phyloP scores from a whole-genome alignment of 2,888 invertebrate species.

The Athalia rosae region DNA sequence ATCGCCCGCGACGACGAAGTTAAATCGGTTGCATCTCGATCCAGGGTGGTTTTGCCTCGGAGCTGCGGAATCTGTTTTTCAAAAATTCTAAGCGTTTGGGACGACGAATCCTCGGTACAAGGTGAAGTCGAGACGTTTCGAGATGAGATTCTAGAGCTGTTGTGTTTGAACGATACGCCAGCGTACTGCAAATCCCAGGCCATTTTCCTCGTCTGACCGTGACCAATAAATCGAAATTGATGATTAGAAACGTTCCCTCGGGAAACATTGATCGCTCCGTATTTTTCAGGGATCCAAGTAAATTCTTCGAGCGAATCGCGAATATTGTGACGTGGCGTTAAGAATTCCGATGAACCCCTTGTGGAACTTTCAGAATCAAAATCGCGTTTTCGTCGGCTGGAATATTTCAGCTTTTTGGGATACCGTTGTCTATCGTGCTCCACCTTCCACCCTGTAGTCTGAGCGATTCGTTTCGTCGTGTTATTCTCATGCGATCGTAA shows the following conservation, averaged over 20 bases:
- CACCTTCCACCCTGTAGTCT: background rate
- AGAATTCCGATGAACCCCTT: background rate
- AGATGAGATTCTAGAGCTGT: background rate
- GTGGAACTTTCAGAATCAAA: background rate
- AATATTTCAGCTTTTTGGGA: background rate
- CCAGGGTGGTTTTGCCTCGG: too few relatives aligned
- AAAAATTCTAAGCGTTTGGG: background rate
- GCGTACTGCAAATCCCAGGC: slow-evolving; percentile 26
- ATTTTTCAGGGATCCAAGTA: background rate
- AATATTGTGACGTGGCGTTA: background rate
- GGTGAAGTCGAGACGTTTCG: too few relatives aligned
- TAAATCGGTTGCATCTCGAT: too few relatives aligned
- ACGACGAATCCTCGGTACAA: background rate
- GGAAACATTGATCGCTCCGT: background rate
- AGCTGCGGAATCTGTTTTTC: background rate
- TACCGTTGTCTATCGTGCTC: background rate
- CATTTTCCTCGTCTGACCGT: background rate
- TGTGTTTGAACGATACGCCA: slow-evolving; percentile 21
- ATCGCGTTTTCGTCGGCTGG: background rate
- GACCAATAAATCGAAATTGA: background rate
- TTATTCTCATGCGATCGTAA: background rate
- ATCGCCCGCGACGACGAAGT: too few relatives aligned
- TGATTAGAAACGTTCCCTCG: background rate
- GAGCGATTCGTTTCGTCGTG: background rate
- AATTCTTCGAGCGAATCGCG: background rate